Evolutionary conservation across 1,140 invertebrate genomes (phyloP).

Genomic region (Papilio glaucus): DNA sequence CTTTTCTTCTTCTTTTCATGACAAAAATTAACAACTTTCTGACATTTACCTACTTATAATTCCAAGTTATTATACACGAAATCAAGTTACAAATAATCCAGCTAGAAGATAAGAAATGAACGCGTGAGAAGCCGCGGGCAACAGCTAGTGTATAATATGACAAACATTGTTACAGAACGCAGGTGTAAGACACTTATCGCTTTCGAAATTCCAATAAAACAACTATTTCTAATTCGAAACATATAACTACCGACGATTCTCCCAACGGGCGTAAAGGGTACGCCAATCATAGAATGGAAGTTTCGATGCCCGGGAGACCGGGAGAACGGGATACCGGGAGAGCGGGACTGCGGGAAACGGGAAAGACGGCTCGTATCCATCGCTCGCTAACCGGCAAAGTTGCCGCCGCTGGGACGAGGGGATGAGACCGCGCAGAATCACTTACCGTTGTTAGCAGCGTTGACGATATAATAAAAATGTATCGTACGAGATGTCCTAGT

Average conservation of each 20-base stretch:
- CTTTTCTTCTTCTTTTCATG: too few species aligned
- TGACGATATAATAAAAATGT: slow-evolving; percentile 28
- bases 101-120: too few species aligned
- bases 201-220: slow-evolving; percentile 26
- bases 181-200: background rate
- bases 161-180: too few species aligned
- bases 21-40: too few species aligned
- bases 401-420: slow-evolving; percentile 23
- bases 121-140: too few species aligned
- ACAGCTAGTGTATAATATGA: too few species aligned
- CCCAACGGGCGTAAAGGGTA: slow-evolving; percentile 25
- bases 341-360: background rate
- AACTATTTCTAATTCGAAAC: slow-evolving; percentile 37
- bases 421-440: slow-evolving; percentile 34
- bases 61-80: too few species aligned
- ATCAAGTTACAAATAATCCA: too few species aligned
- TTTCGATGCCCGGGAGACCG: slow-evolving; percentile 24
- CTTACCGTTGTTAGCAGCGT: slow-evolving; percentile 27
- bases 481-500: background rate
- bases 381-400: slow-evolving; percentile 27
- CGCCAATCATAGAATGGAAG: slow-evolving; percentile 36
- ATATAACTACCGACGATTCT: slow-evolving; percentile 32
- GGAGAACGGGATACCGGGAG: background rate
- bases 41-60: too few species aligned
- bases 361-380: background rate